These are phyloP conservation scores for Lagodon rhomboides DNA, from an alignment of 2,797 vertebrate species.

Conservation along the genomic window DNA sequence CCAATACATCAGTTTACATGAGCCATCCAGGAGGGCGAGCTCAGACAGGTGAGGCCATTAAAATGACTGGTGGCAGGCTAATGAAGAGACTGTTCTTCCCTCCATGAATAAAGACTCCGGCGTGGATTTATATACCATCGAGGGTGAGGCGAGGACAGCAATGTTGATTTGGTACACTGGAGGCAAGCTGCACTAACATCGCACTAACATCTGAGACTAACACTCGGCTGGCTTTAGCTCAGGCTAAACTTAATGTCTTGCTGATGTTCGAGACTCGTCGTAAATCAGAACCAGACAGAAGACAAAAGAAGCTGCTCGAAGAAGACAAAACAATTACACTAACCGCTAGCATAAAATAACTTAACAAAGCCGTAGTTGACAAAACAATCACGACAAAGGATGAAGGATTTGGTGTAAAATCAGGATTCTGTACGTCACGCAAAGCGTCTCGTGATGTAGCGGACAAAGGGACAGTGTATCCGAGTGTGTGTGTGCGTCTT, in stretches of 20 bases:
- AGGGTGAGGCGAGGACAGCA: background rate
- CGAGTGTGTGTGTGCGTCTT: conserved; percentile 3
- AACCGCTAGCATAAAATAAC: background rate
- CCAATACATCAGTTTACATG: background rate
- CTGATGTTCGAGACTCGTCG: background rate
- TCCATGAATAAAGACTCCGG: background rate
- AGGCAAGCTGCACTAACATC: background rate
- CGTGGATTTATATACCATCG: background rate
- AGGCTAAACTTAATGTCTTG: conserved; percentile 1
- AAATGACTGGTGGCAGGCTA: background rate
- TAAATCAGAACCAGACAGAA: conserved; percentile 4
- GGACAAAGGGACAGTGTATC: conserved; percentile 27
- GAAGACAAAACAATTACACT: background rate
- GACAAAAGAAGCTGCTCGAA: background rate
- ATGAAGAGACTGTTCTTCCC: background rate
- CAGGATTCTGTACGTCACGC: background rate
- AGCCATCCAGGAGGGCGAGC: background rate
- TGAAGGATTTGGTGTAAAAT: background rate
- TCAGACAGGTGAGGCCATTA: background rate
- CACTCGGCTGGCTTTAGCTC: background rate
- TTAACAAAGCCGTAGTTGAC: background rate
- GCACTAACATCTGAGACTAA: background rate
- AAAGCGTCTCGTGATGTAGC: conserved; percentile 14
- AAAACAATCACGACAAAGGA: background rate
- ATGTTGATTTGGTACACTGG: background rate